Base-by-base conservation (phyloP, 64 coral and sea anemone species). In the Porites australiensis region DNA sequence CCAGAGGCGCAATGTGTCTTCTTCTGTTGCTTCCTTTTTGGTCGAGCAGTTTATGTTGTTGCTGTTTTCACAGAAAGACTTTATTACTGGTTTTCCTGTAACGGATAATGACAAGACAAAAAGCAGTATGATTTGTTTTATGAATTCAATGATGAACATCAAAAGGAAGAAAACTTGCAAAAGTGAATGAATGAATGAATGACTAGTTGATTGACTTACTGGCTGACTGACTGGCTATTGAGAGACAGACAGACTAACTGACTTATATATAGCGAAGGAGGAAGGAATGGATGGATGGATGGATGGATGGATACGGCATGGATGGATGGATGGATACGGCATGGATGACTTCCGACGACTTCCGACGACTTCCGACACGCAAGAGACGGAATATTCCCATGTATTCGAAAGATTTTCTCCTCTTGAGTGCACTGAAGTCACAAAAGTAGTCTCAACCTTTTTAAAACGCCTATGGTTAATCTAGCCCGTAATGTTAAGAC, bases 61-160 rank as follows among this genome's bases (percentile, higher is more conserved):
- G 54, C 92, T 90, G 69, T 76, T 72, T 2, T 15, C 18, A 9
- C 95, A 93, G 48, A 94, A 83, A 9, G 92, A 88, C 57, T 72
- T 78, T 70, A 97, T 97, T 9, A 63, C 64, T 2, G 95, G 95
- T 61, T n/a, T 27, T 67, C 70, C 95, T 97, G 58, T 59, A 27
- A 77, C 11, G 13, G 18, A n/a, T 62, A 74, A 75, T 49, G 21
- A 22, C 46, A 59, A 19, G 18, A 37, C 27, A 37, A 37, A 37
- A 37, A 37, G 27, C 27, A 37, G 27, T 37, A 37, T 37, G 27
- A 37, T 37, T 37, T 37, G 27, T 37, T 37, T 37, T 37, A 65
- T 37, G 0, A 48, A 5, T 8, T 8, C 2, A 21, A 48, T 0
- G 21, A 52, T 6, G 6, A 77, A 19, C 1, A 54, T 53, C 0